phyloP scores from a whole-genome alignment of 2,888 invertebrate genomes.

The Cryptocephalus primarius region DNA sequence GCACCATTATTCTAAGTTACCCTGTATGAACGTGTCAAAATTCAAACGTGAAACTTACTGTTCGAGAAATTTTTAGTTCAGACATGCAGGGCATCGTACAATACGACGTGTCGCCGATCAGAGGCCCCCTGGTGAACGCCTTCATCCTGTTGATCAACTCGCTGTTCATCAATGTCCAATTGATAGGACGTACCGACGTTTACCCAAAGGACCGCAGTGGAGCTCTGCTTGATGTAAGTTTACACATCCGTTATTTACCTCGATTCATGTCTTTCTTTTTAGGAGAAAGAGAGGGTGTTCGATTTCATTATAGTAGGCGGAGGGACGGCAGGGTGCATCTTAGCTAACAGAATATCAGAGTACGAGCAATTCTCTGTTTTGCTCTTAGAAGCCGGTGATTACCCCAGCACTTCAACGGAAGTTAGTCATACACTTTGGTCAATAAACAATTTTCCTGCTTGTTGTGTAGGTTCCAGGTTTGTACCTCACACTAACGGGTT shows the following conservation, averaged over 20 bases:
- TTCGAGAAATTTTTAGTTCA: not conserved
- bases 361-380: slow-evolving; percentile 29
- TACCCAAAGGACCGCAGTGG: slow-evolving; percentile 21
- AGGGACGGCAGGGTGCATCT: slow-evolving; percentile 41
- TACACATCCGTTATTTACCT: not conserved
- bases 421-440: slow-evolving; percentile 7
- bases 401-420: slow-evolving; percentile 19
- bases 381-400: slow-evolving; percentile 31
- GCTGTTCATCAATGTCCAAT: slow-evolving; percentile 20
- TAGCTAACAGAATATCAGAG: slow-evolving; percentile 39
- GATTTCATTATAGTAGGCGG: slow-evolving; percentile 41
- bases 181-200: slow-evolving; percentile 15
- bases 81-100: slow-evolving; percentile 12
- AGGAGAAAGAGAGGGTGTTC: slow-evolving; percentile 23
- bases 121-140: slow-evolving; percentile 21
- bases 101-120: slow-evolving; percentile 17
- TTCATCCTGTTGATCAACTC: slow-evolving; percentile 22
- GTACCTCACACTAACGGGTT: slow-evolving; percentile 18
- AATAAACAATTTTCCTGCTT: not conserved
- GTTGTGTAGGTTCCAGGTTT: slow-evolving; percentile 19
- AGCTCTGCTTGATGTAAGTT: slow-evolving; percentile 19
- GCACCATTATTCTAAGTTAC: no score
- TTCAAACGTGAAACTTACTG: no score
- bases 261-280: slow-evolving; percentile 3
- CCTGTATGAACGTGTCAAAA: no score